Evolutionary conservation across 2,797 vertebrate genomes (phyloP), one percentile per base, ranked within the genome.

Genomic region (Orestias chungarensis): DNA sequence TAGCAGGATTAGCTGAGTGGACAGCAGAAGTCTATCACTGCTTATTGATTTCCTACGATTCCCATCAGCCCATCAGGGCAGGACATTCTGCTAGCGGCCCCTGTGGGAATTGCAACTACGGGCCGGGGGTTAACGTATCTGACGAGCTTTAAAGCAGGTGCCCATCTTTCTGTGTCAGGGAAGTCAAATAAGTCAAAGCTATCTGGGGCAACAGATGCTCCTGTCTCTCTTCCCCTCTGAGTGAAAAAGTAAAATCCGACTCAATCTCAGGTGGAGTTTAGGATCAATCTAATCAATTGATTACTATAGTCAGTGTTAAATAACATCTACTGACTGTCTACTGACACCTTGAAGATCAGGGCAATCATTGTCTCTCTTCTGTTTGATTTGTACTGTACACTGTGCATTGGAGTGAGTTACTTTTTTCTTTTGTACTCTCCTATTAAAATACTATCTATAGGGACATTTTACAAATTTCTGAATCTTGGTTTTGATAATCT

Each of bases 21-120:
- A 94, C 89, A 90, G 90, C 90, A 93, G 89, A 91, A 88, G 93
- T 93, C 92, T 93, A 93, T 94, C 93, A 93, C 92, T 92, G 92
- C 90, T 93, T 93, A 94, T 94, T 94, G 93, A 94, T 94, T 92
- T 89, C 82, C 90, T 86, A 87, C 59, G 91, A 91, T 92, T 93
- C 91, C 86, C 93, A 92, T 93, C 90, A 91, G 86, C 66, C 90
- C 90, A 90, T 90, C 87, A 89, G 87, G 82, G 81, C 90, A 86
- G 89, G 90, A 89, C 84, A 75, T 91, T 92, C 82, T 89, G 82
- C 70, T 84, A 90, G 86, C 68, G 78, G 87, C 79, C 86, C 90
- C 92, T 35, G 85, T 75, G 82, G 91, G 88, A 88, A 84, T 92
- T 79, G 27, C 85, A 52, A 74, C 88, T 33, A 66, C 47, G 61